phyloP scores from a whole-genome alignment of 2,113 vertebrate genomes.

The Mohoua ochrocephala region DNA sequence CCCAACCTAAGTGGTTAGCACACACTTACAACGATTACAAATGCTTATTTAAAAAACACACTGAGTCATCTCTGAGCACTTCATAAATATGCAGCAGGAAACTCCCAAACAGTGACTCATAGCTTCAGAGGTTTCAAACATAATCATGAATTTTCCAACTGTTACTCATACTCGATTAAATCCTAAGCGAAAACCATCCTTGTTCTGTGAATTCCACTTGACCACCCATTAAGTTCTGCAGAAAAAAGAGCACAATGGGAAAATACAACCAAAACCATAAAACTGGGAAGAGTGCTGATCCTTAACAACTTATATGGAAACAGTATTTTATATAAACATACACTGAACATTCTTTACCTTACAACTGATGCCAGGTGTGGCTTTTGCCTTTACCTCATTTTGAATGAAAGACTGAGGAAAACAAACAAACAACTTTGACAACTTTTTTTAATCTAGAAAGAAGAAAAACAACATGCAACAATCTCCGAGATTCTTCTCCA shows the following conservation, averaged over 20 bases:
- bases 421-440: not conserved
- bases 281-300: not conserved
- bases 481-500: not conserved
- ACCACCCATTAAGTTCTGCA: not conserved
- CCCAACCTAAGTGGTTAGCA: not conserved
- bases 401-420: not conserved
- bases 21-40: slow-evolving; percentile 6
- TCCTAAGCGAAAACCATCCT: not conserved
- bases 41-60: slow-evolving; percentile 38
- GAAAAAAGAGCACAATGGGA: not conserved
- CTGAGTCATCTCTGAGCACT: slow-evolving; percentile 32
- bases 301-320: not conserved
- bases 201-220: not conserved
- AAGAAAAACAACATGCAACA: not conserved
- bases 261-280: not conserved
- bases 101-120: slow-evolving; percentile 60
- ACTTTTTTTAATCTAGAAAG: not conserved
- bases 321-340: not conserved
- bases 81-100: slow-evolving; percentile 58
- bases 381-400: not conserved
- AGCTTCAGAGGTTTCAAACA: slow-evolving; percentile 14
- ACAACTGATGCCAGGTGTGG: not conserved
- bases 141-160: slow-evolving; percentile 17
- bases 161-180: slow-evolving; percentile 13
- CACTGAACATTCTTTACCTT: not conserved